Conservation (phyloP, 2,888 invertebrate genomes). For the Drosophila borborema region DNA sequence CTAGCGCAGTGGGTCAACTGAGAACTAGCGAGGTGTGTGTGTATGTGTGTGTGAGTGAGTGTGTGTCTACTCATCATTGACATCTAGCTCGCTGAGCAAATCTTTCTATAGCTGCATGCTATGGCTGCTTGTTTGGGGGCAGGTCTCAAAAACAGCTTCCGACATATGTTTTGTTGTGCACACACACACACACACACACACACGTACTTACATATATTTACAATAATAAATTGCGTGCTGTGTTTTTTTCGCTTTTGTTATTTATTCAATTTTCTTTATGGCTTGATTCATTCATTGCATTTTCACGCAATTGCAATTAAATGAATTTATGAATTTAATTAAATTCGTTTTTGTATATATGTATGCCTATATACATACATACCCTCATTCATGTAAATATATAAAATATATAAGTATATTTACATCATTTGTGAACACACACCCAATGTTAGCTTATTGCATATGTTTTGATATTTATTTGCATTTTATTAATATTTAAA, state of each 20-base stretch:
- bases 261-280: conserved; percentile 46
- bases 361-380: too few species aligned
- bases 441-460: neutral
- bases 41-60: too few species aligned
- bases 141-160: conserved; percentile 19
- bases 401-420: neutral
- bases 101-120: conserved; percentile 21
- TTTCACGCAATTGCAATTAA: conserved; percentile 45
- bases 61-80: conserved; percentile 19
- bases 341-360: neutral
- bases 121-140: neutral
- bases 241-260: conserved; percentile 9
- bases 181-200: conserved; percentile 9
- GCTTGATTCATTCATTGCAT: conserved; percentile 65
- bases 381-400: neutral
- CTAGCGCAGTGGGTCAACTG: conserved; percentile 26
- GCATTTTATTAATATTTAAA: conserved; percentile 38
- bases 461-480: conserved; percentile 29
- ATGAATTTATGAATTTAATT: conserved; percentile 9
- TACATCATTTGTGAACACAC: neutral
- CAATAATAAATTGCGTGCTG: conserved; percentile 43
- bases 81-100: conserved; percentile 40
- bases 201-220: conserved; percentile 1
- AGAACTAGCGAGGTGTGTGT: neutral
- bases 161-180: conserved; percentile 24